Evolutionary conservation across 2,888 invertebrate species (phyloP), one percentile per base, ranked within the genome.

Genomic region (Drosophila picticornis): DNA sequence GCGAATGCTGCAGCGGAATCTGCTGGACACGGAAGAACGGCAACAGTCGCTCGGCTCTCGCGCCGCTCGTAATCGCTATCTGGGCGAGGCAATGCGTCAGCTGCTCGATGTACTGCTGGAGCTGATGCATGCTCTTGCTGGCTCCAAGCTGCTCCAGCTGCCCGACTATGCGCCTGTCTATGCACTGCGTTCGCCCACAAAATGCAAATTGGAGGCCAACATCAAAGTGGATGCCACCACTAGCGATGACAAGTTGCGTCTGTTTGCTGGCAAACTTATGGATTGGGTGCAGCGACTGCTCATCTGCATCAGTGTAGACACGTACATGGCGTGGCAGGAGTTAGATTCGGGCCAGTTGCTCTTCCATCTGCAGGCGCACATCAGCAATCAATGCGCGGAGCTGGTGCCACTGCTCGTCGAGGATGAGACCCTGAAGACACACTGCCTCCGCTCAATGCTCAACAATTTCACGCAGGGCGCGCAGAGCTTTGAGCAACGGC

Each of bases 281-380:
- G 75, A 90, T 16, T 34, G 27, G 1, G 7, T 83, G 22, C 71
- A 90, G 38, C 53, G 75, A 10, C 6, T 88, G 13, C n/a, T 84
- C 31, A 48, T 56, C 11, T 43, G 50, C 1, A 29, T 84, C 0
- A 73, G 65, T 38, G 75, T 84, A 1, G 56, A 73, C 4, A 58
- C 61, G 0, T 84, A 53, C 7, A 72, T 84, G 83, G 9, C 27
- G n/a, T 90, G 90, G 84, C 46, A 61, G 31, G 77, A 85, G 7
- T 13, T 88, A n/a, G 34, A 66, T 2, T 70, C 88, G 29, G 31
- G 43, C 0, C n/a, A 34, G 9, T 5, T 51, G 7, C 55, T 90
- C 1, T 72, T 75, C 11, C 68, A 66, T 6, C 56, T 83, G 11
- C 84, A 84, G 55, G 56, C 66, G 3, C 51, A 61, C 7, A 72